Conservation (phyloP, 2,113 vertebrate genomes). For the Epinephelus lanceolatus region DNA sequence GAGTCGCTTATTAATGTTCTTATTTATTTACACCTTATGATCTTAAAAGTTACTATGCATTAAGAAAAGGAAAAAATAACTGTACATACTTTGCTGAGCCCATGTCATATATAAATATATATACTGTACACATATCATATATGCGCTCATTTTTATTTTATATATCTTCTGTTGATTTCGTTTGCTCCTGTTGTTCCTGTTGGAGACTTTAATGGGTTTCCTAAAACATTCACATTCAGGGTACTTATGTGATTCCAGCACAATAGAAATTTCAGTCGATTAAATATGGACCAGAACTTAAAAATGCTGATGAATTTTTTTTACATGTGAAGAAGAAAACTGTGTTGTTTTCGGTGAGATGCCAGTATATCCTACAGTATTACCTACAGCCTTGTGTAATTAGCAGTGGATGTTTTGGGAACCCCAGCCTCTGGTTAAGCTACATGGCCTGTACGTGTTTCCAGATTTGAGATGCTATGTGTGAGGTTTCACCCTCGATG, state of each 20-base stretch:
- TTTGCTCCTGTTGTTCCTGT: conserved; percentile 61
- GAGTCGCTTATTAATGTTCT: conserved; percentile 81
- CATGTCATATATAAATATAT: conserved; percentile 83
- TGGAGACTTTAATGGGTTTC: conserved; percentile 45
- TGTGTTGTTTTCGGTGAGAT: conserved; percentile 26
- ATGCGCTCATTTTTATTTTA: conserved; percentile 72
- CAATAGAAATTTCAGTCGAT: no score
- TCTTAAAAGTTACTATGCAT: conserved; percentile 88
- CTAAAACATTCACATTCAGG: conserved; percentile 53
- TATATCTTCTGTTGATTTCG: conserved; percentile 62
- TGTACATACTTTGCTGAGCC: conserved; percentile 82
- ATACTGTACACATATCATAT: conserved; percentile 70
- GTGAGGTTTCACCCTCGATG: conserved; percentile 39
- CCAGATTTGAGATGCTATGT: conserved; percentile 67
- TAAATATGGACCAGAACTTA: background rate
- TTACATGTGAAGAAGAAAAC: conserved; percentile 11
- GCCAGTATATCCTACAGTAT: conserved; percentile 4
- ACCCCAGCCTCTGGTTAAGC: conserved; percentile 39
- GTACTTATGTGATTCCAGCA: background rate
- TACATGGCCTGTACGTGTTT: conserved; percentile 37
- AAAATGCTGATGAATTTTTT: background rate
- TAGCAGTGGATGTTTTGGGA: conserved; percentile 53
- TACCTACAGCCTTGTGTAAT: conserved; percentile 18
- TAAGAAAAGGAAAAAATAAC: conserved; percentile 67
- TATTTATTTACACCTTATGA: conserved; percentile 85